A percentile compares a stretch with the other conserved stretches of the same genome.
phyloP scores from a whole-genome alignment of 2,888 invertebrate species.

The Ophioninae sp. region DNA sequence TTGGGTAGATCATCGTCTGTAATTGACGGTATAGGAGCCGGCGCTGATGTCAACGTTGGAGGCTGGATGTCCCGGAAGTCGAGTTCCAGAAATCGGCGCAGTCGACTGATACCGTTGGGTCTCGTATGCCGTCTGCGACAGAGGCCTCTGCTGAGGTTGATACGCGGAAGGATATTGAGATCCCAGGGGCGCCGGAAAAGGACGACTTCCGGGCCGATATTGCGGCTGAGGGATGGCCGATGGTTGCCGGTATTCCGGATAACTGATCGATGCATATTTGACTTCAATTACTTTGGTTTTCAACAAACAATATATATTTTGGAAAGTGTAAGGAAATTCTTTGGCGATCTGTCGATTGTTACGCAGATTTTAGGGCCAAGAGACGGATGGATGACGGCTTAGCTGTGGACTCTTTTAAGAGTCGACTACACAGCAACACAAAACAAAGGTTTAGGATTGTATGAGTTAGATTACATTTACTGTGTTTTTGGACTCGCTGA shows the following conservation, averaged over 20 bases:
- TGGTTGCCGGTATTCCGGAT: conserved; percentile 58
- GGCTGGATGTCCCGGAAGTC: conserved; percentile 85
- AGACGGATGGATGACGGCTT: too few species aligned
- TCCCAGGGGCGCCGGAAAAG: conserved; percentile 70
- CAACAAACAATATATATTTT: too few species aligned
- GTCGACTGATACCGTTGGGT: conserved; percentile 72
- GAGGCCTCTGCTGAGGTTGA: conserved; percentile 77
- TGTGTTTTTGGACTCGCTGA: too few species aligned
- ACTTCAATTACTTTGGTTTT: too few species aligned
- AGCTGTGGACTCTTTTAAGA: too few species aligned
- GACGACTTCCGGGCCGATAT: conserved; percentile 60
- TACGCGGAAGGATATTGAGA: conserved; percentile 69
- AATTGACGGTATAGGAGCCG: conserved; percentile 88
- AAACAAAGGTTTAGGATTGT: too few species aligned
- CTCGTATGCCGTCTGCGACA: conserved; percentile 78
- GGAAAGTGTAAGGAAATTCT: too few species aligned
- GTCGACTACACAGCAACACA: too few species aligned
- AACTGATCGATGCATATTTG: conserved; percentile 17
- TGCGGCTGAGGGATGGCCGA: conserved; percentile 17
- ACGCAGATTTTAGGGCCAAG: too few species aligned
- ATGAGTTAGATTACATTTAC: too few species aligned
- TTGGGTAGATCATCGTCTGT: conserved; percentile 82
- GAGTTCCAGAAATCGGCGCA: conserved; percentile 58
- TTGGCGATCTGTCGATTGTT: too few species aligned
- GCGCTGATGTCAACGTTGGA: conserved; percentile 88